A percentile compares a stretch with the other conserved stretches of the same genome.
phyloP scores from a whole-genome alignment of 2,888 invertebrate genomes.

The Drosophila vallismaia region DNA sequence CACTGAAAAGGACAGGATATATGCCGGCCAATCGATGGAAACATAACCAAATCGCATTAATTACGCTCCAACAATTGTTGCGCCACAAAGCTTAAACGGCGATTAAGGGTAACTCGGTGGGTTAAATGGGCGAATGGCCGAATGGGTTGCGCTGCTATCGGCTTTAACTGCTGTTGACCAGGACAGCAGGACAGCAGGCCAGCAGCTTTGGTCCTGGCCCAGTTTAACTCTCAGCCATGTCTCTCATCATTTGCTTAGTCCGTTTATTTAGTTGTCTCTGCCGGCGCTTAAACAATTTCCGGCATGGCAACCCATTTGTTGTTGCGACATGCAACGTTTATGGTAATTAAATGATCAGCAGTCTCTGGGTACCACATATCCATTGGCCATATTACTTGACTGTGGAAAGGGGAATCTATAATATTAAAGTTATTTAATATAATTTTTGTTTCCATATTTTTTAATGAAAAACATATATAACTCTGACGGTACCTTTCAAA shows the following conservation, averaged over 20 bases:
- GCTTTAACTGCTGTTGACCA: constrained; percentile 20
- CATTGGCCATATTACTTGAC: constrained; percentile 12
- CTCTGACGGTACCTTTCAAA: not conserved
- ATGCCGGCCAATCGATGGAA: constrained; percentile 63
- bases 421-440: not conserved
- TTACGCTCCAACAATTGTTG: constrained; percentile 77
- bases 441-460: too few relatives aligned
- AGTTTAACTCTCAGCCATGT: constrained; percentile 3
- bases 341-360: constrained; percentile 65
- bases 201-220: constrained; percentile 1
- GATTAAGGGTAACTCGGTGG: constrained; percentile 43
- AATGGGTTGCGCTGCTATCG: not conserved
- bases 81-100: constrained; percentile 70
- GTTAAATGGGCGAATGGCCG: not conserved
- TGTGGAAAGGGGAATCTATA: not conserved
- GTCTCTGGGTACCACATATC: not conserved
- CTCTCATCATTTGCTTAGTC: constrained; percentile 20
- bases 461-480: too few relatives aligned
- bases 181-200: constrained; percentile 4
- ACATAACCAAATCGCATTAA: constrained; percentile 76
- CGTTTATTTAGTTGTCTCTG: constrained; percentile 28
- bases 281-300: constrained; percentile 62
- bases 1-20: constrained; percentile 25
- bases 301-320: constrained; percentile 55
- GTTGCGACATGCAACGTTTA: constrained; percentile 57